Evolutionary conservation across 2,797 vertebrate genomes (phyloP).

Genomic region (Sciurus vulgaris): DNA sequence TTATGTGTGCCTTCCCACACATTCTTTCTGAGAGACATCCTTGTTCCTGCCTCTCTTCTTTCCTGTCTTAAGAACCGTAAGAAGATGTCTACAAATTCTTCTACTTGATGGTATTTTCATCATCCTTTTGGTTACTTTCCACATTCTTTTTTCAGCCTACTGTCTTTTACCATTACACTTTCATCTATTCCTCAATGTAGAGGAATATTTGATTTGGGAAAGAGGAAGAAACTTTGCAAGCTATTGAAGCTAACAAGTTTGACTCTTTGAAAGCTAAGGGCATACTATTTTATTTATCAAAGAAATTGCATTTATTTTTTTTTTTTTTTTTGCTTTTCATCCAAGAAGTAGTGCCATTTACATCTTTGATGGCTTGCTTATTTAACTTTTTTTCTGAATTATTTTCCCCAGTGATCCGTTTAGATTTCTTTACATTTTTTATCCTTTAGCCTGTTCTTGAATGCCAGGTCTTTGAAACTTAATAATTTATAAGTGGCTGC

Average conservation of each 20-base stretch:
- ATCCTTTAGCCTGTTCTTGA: not conserved
- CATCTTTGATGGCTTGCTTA: not conserved
- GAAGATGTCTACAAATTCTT: not conserved
- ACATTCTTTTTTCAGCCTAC: not conserved
- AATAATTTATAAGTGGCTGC: not conserved
- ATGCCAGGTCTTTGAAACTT: not conserved
- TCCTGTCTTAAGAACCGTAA: not conserved
- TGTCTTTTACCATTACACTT: not conserved
- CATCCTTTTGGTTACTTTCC: not conserved
- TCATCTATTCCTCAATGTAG: not conserved
- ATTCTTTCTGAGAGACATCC: not conserved
- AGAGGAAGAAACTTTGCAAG: not conserved
- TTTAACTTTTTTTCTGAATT: not conserved
- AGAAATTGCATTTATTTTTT: no score
- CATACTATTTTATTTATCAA: not conserved
- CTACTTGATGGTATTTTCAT: not conserved
- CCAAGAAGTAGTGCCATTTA: not conserved
- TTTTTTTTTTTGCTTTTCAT: not conserved
- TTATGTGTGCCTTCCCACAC: not conserved
- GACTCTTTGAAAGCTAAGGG: not conserved
- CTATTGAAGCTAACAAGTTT: not conserved
- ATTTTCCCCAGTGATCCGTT: not conserved
- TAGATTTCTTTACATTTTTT: not conserved
- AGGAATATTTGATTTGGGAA: slow-evolving; percentile 14
- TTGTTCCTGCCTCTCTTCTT: not conserved